Base-by-base conservation (phyloP, 2,113 vertebrate species). In the Myiopsitta monachus region DNA sequence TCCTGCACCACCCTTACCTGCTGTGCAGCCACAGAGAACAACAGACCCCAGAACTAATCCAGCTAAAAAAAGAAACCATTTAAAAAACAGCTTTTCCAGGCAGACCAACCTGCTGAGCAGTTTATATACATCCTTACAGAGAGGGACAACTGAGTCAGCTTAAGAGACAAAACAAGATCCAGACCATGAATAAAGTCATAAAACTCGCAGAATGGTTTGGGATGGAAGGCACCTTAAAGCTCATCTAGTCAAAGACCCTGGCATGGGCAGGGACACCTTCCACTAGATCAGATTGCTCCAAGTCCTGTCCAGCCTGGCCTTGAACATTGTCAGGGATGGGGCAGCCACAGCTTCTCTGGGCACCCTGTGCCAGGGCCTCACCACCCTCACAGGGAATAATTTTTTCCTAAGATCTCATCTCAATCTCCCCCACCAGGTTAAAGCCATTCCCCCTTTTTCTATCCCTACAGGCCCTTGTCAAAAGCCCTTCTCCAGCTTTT, bases 261-360 rank as follows among this genome's bases (percentile, higher is more conserved):
- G 18, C 41, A 8, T 3, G 3, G 6, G 46, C 26, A 62, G 52
- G 43, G 22, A 19, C 47, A 19, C 2, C 31, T 51, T 0, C 63
- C 27, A 5, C 41, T 0, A 12, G 11, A 39, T 3, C 68, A 54
- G 38, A n/a, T 2, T 52, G 55, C 75, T 41, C 69, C 31, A 6
- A 74, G n/a, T 27, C 22, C 26, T 0, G 0, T 24, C 79, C 73
- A 51, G 0, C 54, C 68, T 2, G 14, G 8, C 52, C 52, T 8
- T 4, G 39, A 21, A 7, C 14, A 14, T 2, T 24, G 3, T 63
- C 76, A 63, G 62, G 47, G 46, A 75, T 28, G n/a, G 10, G 41
- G 21, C 30, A 33, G 3, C 54, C 1, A 8, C 63, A 21, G 33
- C 26, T 38, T 39, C 33, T 36, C 31, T 18, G 39, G 26, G 18